Percentiles rank a stretch among this genome's conserved stretches.
Conservation (phyloP, 2,888 invertebrate genomes). For the Eupithecia centaureata region DNA sequence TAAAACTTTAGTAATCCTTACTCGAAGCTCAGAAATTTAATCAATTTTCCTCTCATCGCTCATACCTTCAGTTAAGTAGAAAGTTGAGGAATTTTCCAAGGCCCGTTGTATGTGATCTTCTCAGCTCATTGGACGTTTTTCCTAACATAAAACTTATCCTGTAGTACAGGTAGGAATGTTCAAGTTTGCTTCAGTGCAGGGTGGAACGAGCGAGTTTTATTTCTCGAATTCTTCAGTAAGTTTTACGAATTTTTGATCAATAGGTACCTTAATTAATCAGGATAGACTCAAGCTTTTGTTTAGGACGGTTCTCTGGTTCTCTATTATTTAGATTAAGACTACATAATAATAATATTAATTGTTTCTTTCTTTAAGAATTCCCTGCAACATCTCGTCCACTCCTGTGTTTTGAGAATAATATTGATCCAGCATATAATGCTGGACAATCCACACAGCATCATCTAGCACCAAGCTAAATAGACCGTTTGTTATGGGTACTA, state of each 20-base stretch:
- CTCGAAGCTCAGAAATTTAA: constrained; percentile 29
- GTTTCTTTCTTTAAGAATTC: too few relatives aligned
- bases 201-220: neutral
- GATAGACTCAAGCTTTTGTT: neutral
- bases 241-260: neutral
- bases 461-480: too few relatives aligned
- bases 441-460: too few relatives aligned
- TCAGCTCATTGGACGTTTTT: constrained; percentile 55
- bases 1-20: constrained; percentile 16
- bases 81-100: constrained; percentile 30
- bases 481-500: too few relatives aligned
- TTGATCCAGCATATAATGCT: neutral
- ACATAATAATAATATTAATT: too few relatives aligned
- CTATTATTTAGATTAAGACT: too few relatives aligned
- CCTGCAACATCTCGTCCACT: too few relatives aligned
- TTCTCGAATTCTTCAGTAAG: neutral
- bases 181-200: constrained; percentile 4
- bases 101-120: constrained; percentile 46
- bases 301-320: too few relatives aligned
- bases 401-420: neutral
- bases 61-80: constrained; percentile 27
- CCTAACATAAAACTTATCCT: constrained; percentile 59
- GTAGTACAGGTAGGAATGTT: constrained; percentile 53
- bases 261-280: neutral
- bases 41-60: constrained; percentile 32